Evolutionary conservation across 2,113 vertebrate species (phyloP).

Genomic region (Coreoperca whiteheadi): DNA sequence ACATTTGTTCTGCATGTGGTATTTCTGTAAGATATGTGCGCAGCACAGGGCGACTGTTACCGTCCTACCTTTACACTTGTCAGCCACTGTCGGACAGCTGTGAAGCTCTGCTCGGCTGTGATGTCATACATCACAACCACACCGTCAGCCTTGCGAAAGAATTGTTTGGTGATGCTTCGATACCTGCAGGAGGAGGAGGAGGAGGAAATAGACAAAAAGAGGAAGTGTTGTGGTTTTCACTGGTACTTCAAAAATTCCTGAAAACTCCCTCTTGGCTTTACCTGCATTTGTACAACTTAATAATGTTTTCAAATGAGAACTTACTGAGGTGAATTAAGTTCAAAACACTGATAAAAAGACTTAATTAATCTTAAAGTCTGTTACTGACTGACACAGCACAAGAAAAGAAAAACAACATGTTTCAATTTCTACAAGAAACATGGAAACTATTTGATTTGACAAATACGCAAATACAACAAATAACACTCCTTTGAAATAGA

Average conservation of each 20-base stretch:
- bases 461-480: too few relatives aligned
- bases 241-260: background rate
- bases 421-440: background rate
- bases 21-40: background rate
- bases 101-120: slow-evolving; percentile 88
- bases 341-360: background rate
- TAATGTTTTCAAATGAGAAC: background rate
- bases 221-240: background rate
- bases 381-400: background rate
- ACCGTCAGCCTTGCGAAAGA: slow-evolving; percentile 94
- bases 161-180: slow-evolving; percentile 94
- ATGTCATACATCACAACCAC: slow-evolving; percentile 94
- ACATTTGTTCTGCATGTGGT: background rate
- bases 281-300: background rate
- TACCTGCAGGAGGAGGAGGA: slow-evolving; percentile 82
- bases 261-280: background rate
- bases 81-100: slow-evolving; percentile 91
- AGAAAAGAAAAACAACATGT: background rate
- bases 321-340: background rate
- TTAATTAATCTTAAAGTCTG: too few relatives aligned
- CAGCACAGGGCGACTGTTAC: background rate
- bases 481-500: background rate
- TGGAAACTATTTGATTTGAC: background rate
- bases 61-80: slow-evolving; percentile 89
- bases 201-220: background rate